These are phyloP conservation scores for Chironomus tepperi DNA, from an alignment of 1,140 invertebrate species.

Conservation along the genomic window DNA sequence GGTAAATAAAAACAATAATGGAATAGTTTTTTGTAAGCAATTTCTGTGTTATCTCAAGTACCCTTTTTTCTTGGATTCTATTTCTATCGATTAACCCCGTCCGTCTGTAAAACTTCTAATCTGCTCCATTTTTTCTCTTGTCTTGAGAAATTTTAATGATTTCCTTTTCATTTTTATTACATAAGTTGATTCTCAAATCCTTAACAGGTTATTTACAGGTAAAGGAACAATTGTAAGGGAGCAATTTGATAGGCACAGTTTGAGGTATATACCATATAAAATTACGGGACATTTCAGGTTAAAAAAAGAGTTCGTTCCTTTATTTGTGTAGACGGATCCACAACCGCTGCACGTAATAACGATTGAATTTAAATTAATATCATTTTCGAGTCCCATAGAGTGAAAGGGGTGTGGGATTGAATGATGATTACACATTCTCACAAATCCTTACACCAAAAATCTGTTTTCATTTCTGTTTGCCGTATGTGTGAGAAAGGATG, in stretches of 20 bases:
- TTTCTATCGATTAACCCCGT: no score
- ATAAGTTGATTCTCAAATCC: not conserved
- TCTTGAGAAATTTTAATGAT: conserved; percentile 9
- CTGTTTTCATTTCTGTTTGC: not conserved
- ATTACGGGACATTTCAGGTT: conserved; percentile 4
- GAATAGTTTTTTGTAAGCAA: not conserved
- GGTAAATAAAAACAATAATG: no score
- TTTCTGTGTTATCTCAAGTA: not conserved
- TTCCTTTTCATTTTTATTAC: conserved; percentile 11
- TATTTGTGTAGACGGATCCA: not conserved
- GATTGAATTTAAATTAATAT: conserved; percentile 15
- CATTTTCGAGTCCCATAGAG: no score
- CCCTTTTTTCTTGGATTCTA: not conserved
- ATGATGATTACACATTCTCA: conserved; percentile 5
- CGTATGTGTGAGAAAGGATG: not conserved
- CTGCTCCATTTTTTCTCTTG: not conserved
- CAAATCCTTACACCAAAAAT: not conserved
- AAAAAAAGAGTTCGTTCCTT: not conserved
- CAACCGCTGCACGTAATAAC: not conserved
- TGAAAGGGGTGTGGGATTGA: not conserved
- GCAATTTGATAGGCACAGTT: conserved; percentile 1
- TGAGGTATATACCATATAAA: not conserved
- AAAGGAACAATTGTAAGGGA: not conserved
- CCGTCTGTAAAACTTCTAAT: no score
- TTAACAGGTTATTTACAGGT: not conserved